Evolutionary conservation across 2,888 invertebrate genomes (phyloP), one percentile per base, ranked within the genome.

Genomic region (Tethea ocularis): DNA sequence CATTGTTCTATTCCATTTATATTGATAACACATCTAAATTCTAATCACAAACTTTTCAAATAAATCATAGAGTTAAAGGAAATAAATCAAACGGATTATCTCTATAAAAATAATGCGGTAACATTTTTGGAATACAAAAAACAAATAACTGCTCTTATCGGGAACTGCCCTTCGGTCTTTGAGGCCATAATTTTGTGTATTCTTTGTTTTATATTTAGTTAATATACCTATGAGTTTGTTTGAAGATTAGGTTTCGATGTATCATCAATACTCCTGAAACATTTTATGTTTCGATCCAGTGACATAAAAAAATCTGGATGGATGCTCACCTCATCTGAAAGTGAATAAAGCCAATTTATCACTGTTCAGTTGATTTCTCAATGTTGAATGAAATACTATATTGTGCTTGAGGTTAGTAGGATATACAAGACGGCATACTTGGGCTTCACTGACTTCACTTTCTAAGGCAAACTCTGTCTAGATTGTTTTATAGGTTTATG

Each of bases 41-140:
- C 79, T 75, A 78, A 83, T 83, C 76, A 73, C 66, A 77, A 79
- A 83, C 70, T 80, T 69, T 29, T 52, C 51, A 69, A 63, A 86
- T 87, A 87, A 80, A 84, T 87, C 83, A 82, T 56, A 65, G 76
- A 75, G 74, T 75, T 80, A 75, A 75, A 77, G 63, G 62, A 60
- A 71, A 87, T 87, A 86, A 82, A 87, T 87, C 87, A 82, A 58
- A 61, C 54, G 84, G 87, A 87, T 87, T 82, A 87, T 86, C 84
- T 79, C 73, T 70, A 83, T 79, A 82, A 84, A 85, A 84, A 82
- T 81, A 83, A 77, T 73, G 75, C 71, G 62, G 62, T 66, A 68
- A 67, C 70, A 77, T 71, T 75, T 74, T 71, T 69, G 69, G 81
- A 78, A 84, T 84, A 79, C 74, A 70, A 69, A 64, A 77, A 80